These are phyloP conservation scores for Nycteola revayana DNA, from an alignment of 2,888 invertebrate species.

Conservation along the genomic window DNA sequence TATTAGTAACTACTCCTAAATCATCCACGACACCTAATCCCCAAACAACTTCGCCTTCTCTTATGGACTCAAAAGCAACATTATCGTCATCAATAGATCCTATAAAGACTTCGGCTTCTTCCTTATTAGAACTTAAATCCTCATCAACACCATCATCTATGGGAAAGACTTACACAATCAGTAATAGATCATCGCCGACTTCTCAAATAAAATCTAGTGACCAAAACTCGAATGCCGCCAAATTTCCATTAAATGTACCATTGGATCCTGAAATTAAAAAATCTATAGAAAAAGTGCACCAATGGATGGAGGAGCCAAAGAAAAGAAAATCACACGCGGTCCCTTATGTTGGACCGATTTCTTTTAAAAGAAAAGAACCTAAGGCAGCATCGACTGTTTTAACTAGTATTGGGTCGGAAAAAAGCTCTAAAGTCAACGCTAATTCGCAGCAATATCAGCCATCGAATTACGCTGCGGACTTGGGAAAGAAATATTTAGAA, in stretches of 20 bases:
- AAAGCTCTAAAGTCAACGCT: not conserved
- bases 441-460: conserved; percentile 30
- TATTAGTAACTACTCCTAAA: too few relatives aligned
- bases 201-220: not conserved
- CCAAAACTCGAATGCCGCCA: not conserved
- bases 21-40: too few relatives aligned
- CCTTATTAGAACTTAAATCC: not conserved
- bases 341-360: conserved; percentile 26
- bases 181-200: not conserved
- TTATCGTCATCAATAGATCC: too few relatives aligned
- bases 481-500: conserved; percentile 35
- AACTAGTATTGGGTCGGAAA: not conserved
- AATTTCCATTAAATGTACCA: too few relatives aligned
- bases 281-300: conserved; percentile 46
- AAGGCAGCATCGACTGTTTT: not conserved
- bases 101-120: not conserved
- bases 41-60: too few relatives aligned
- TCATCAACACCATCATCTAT: not conserved
- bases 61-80: too few relatives aligned
- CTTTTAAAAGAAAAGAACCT: conserved; percentile 41
- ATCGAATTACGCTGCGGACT: conserved; percentile 37
- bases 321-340: conserved; percentile 17
- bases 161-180: not conserved
- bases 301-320: conserved; percentile 37
- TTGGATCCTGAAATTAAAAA: conserved; percentile 29